Conservation (phyloP, 2,113 vertebrate species). For the Hylia prasina region DNA sequence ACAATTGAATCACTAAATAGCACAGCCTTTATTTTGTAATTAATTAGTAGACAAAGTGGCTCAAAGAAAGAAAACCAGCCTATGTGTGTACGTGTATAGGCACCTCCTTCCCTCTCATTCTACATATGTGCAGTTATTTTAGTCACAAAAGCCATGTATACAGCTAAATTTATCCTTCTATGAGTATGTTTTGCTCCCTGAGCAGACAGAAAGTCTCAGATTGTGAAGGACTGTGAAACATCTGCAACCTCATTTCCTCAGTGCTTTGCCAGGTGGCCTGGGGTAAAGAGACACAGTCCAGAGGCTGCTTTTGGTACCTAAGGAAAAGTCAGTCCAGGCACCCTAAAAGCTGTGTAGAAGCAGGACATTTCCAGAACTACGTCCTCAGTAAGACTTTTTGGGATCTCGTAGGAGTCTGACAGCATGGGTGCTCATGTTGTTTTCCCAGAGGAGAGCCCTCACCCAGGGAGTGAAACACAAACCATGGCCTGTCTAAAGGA, state of each 20-base stretch:
- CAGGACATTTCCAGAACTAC: not conserved
- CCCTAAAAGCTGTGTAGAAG: not conserved
- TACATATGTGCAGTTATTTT: not conserved
- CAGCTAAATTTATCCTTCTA: not conserved
- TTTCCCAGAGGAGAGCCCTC: not conserved
- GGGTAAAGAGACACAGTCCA: not conserved
- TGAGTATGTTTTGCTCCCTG: not conserved
- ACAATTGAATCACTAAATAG: not conserved
- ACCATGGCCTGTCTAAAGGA: not conserved
- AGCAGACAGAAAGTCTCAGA: not conserved
- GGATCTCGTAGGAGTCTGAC: fast-evolving
- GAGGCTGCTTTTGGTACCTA: not conserved
- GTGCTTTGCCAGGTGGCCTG: not conserved
- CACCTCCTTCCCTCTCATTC: not conserved
- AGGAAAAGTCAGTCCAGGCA: not conserved
- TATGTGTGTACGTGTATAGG: not conserved
- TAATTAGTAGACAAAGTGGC: not conserved
- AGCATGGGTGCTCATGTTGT: not conserved
- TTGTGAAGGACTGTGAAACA: not conserved
- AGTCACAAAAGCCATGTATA: not conserved
- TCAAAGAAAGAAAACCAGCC: not conserved
- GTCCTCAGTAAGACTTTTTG: not conserved
- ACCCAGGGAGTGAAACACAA: not conserved
- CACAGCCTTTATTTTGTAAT: not conserved
- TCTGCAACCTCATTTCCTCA: not conserved